Percentiles rank a stretch among this genome's conserved stretches.
phyloP scores from a whole-genome alignment of 1,140 invertebrate species.

The Drosophila repletoides region DNA sequence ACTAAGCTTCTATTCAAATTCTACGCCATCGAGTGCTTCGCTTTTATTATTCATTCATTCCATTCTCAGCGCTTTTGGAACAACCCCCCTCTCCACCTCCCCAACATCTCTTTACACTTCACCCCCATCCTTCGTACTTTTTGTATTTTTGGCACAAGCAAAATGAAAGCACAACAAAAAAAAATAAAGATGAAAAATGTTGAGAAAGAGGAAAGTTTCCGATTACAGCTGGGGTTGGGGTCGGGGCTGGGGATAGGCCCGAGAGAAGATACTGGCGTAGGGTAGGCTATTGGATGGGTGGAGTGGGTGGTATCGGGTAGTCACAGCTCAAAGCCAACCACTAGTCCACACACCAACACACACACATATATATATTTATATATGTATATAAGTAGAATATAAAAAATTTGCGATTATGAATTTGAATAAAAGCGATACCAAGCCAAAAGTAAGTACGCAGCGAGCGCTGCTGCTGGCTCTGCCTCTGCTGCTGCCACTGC shows the following conservation, averaged over 20 bases:
- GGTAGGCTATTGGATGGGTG: neutral
- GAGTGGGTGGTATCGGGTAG: neutral
- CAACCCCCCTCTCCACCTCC: neutral
- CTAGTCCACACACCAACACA: constrained; percentile 39
- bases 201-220: constrained; percentile 81
- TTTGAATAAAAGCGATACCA: constrained; percentile 81
- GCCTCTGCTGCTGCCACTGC: neutral
- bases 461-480: constrained; percentile 12
- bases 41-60: constrained; percentile 81
- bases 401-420: constrained; percentile 82
- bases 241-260: neutral
- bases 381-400: constrained; percentile 76
- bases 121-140: constrained; percentile 19
- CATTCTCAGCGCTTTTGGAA: constrained; percentile 41
- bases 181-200: constrained; percentile 74
- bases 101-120: neutral
- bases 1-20: constrained; percentile 82
- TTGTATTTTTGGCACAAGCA: constrained; percentile 73
- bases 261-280: constrained; percentile 4
- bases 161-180: constrained; percentile 70
- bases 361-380: constrained; percentile 9
- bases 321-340: constrained; percentile 63
- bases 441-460: constrained; percentile 61
- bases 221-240: constrained; percentile 58
- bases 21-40: constrained; percentile 80